Evolutionary conservation across 2,888 invertebrate species (phyloP), one percentile per base, ranked within the genome.

Genomic region (Caenorhabditis zanzibari): DNA sequence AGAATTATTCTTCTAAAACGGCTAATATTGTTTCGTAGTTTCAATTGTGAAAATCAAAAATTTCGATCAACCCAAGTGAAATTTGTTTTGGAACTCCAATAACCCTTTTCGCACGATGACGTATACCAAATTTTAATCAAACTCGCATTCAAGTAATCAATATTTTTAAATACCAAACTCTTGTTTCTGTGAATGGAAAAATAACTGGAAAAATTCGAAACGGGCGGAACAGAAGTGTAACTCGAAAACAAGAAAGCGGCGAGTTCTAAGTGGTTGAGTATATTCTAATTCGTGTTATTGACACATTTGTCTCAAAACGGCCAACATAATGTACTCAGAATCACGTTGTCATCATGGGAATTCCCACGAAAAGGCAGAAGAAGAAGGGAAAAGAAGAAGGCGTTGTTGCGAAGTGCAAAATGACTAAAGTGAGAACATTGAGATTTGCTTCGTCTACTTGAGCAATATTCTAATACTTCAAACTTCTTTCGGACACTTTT

Each of bases 371-470:
- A 19, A 32, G 9, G 19, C 28, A 61, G 41, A 61, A 61, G 16
- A 22, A 41, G 38, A 14, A 54, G 3, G 26, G 41, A 12, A 10
- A 47, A 19, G 44, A 44, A 24, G 44, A 63, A 61, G 41, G 35
- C 38, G 61, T 68, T 68, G 68, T 68, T 54, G 35, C 68, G 38
- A 68, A 68, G 54, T 68, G 68, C 68, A 68, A 49, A 63, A 54
- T 68, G 68, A 68, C 68, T 68, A 41, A 38, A 38, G 38, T 4
- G 32, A 38, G 26, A 68, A 54, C 54, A 35, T 68, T 22, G 24
- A 54, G 68, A 54, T 54, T 52, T 14, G 44, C n/a, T n/a, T n/a
- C 38, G 52, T 68, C 68, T 68, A 54, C 38, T 54, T 66, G 66
- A 66, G 49, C 49, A 32, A 52, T 28, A 35, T 28, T 44, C 28